Evolutionary conservation across 2,888 invertebrate genomes (phyloP).

Genomic region (Lycophotia porphyrea): DNA sequence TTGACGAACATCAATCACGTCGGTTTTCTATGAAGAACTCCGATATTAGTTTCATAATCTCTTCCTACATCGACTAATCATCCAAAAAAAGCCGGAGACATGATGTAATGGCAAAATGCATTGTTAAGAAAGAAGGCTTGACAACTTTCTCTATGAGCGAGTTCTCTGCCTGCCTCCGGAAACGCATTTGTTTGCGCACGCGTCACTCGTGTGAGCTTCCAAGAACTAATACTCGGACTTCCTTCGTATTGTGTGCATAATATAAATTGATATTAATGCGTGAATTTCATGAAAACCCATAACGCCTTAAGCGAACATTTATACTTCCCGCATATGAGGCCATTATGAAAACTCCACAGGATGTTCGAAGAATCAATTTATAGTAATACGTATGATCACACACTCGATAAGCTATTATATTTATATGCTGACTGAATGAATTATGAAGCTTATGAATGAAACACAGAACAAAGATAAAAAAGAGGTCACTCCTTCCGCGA

Average conservation of each 20-base stretch:
- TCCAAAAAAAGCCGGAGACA: conserved; percentile 63
- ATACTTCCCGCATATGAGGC: conserved; percentile 11
- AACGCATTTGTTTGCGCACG: conserved; percentile 69
- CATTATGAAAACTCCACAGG: conserved; percentile 47
- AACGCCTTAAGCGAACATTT: conserved; percentile 29
- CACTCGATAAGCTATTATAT: conserved; percentile 48
- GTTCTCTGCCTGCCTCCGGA: conserved; percentile 62
- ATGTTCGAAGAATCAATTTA: conserved; percentile 45
- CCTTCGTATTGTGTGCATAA: conserved; percentile 59
- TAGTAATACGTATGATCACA: conserved; percentile 28
- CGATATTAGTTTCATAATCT: conserved; percentile 62
- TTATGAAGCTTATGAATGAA: conserved; percentile 63
- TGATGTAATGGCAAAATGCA: conserved; percentile 67
- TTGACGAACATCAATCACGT: conserved; percentile 52
- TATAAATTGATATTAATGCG: conserved; percentile 51
- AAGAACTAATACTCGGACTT: conserved; percentile 67
- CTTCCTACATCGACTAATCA: conserved; percentile 64
- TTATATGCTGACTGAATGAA: conserved; percentile 55
- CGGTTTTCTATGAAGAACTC: conserved; percentile 40
- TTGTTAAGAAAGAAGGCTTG: conserved; percentile 70
- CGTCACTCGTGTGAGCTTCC: conserved; percentile 65
- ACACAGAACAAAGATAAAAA: conserved; percentile 65
- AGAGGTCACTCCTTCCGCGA: conserved; percentile 75
- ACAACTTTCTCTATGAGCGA: conserved; percentile 73
- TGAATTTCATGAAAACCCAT: conserved; percentile 52